Percentiles rank a stretch among this genome's conserved stretches.
Conservation (phyloP, 1,140 invertebrate species). For the Pomacea maculata region DNA sequence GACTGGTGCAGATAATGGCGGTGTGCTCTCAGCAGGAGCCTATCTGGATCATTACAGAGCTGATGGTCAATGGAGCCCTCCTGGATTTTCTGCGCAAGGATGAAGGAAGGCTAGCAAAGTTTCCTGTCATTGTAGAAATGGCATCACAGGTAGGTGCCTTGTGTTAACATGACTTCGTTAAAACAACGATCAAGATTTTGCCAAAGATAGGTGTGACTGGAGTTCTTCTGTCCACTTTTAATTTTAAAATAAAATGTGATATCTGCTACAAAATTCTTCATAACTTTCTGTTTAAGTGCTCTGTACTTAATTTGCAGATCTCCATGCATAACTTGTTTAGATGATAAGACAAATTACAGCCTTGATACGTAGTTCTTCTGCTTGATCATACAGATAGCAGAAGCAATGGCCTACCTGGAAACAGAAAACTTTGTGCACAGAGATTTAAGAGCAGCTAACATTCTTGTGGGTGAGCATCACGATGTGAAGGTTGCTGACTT, state of each 20-base stretch:
- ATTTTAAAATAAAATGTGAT: too few species aligned
- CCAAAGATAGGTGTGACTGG: neutral
- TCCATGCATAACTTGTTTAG: neutral
- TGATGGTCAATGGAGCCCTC: conserved; percentile 97
- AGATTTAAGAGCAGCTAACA: conserved; percentile 68
- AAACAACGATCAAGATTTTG: neutral
- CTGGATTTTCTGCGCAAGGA: conserved; percentile 78
- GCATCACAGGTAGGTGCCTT: conserved; percentile 82
- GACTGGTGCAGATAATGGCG: conserved; percentile 88
- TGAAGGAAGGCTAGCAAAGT: conserved; percentile 72
- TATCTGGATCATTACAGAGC: conserved; percentile 98
- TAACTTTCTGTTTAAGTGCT: neutral
- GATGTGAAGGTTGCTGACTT: conserved; percentile 93
- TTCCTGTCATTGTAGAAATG: conserved; percentile 93
- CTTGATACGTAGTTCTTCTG: too few species aligned
- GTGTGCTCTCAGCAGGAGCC: conserved; percentile 98
- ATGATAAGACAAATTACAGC: neutral
- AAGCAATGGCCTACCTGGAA: conserved; percentile 94
- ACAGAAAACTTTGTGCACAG: conserved; percentile 76
- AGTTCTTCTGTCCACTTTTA: too few species aligned
- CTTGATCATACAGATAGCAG: conserved; percentile 61
- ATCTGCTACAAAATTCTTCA: neutral
- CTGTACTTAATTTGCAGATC: neutral
- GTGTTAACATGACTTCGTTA: neutral
- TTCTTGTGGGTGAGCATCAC: conserved; percentile 95